phyloP scores from a whole-genome alignment of 92 coral and sea anemone genomes.

The Meandrina meandrites region DNA sequence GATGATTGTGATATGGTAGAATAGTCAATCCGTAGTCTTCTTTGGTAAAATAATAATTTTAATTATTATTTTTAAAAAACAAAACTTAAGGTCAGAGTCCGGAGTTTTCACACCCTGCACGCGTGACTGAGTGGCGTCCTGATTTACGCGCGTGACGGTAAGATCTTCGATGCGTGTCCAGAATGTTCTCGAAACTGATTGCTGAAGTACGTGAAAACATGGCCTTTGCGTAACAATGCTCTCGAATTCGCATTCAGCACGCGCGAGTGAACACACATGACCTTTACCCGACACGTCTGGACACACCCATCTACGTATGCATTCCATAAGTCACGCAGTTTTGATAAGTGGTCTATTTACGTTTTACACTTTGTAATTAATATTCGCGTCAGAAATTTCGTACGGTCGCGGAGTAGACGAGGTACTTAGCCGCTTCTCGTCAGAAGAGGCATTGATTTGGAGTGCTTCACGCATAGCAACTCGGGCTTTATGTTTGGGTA shows the following conservation, averaged over 20 bases:
- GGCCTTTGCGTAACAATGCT: background rate
- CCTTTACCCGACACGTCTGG: conserved; percentile 21
- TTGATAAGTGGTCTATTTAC: conserved; percentile 16
- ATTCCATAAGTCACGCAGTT: conserved; percentile 37
- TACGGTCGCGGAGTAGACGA: conserved; percentile 15
- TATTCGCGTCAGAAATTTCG: background rate
- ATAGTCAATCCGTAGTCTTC: background rate
- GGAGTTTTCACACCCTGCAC: background rate
- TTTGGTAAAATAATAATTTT: background rate
- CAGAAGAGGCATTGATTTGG: background rate
- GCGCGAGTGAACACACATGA: conserved; percentile 8
- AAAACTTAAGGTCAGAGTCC: background rate
- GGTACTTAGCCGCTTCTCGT: background rate
- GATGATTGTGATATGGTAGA: background rate
- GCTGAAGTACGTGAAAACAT: conserved; percentile 8
- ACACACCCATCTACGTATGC: conserved; percentile 19
- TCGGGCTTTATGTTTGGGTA: background rate
- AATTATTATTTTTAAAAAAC: background rate
- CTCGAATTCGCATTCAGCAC: background rate
- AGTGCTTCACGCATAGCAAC: background rate
- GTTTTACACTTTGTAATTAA: background rate
- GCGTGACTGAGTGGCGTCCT: too few species aligned
- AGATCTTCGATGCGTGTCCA: conserved; percentile 20
- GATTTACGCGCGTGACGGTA: background rate
- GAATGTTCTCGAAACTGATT: conserved; percentile 31